Evolutionary conservation across 2,888 invertebrate species (phyloP).

Genomic region (Heliconius erato): DNA sequence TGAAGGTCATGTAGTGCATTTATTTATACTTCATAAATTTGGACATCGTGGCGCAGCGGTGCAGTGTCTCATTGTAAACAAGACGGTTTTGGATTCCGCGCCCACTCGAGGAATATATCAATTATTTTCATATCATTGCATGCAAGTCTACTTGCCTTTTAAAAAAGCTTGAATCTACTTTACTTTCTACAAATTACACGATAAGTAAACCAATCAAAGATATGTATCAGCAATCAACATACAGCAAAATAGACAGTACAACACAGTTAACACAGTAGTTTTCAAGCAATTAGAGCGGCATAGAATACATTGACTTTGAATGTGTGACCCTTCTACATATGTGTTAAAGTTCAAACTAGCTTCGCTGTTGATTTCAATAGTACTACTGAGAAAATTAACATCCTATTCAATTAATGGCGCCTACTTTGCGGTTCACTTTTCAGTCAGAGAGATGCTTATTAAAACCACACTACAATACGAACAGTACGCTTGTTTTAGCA

Average conservation of each 20-base stretch:
- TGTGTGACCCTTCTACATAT: background rate
- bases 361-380: slow-evolving; percentile 31
- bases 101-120: background rate
- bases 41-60: background rate
- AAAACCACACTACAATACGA: slow-evolving; percentile 4
- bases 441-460: slow-evolving; percentile 28
- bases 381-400: slow-evolving; percentile 31
- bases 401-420: slow-evolving; percentile 35
- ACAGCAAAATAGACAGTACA: background rate
- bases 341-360: slow-evolving; percentile 27
- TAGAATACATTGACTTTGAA: slow-evolving; percentile 9
- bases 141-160: too few relatives aligned
- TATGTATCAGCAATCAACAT: background rate
- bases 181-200: background rate
- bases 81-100: background rate
- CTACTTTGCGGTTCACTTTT: slow-evolving; percentile 39
- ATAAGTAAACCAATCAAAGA: background rate
- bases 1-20: background rate
- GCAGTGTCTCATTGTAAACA: background rate
- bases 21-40: background rate
- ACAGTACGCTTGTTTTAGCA: background rate
- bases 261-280: background rate
- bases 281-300: slow-evolving; percentile 34
- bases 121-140: too few relatives aligned
- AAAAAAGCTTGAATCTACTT: background rate